Conservation (phyloP, 2,888 invertebrate genomes). For the Hirudinaria manillensis region DNA sequence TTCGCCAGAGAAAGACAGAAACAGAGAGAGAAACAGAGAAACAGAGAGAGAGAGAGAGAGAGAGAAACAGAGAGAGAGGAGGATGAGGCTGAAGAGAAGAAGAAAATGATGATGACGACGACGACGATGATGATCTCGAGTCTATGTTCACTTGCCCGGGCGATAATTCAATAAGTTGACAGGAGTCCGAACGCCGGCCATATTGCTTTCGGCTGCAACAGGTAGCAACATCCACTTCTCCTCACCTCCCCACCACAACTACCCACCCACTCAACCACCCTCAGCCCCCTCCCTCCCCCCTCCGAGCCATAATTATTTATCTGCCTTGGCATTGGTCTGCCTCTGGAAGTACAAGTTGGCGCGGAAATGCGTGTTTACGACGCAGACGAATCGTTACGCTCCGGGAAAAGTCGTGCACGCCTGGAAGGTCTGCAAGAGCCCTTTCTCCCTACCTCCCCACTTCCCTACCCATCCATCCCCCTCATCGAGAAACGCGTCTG, state of each 20-base stretch:
- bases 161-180: conserved; percentile 16
- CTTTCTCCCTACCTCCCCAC: background rate
- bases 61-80: background rate
- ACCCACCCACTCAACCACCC: no score
- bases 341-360: background rate
- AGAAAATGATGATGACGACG: background rate
- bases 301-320: conserved; percentile 5
- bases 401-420: background rate
- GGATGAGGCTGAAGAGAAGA: background rate
- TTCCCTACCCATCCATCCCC: background rate
- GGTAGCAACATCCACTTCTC: no score
- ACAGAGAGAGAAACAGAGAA: background rate
- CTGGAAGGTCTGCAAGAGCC: background rate
- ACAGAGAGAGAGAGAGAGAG: background rate
- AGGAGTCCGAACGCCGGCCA: conserved; percentile 4
- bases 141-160: conserved; percentile 9
- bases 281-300: no score
- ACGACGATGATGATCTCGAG: background rate
- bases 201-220: conserved; percentile 19
- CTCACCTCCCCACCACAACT: no score
- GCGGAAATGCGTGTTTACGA: conserved; percentile 12
- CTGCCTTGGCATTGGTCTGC: background rate
- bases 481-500: background rate
- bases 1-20: background rate
- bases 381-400: conserved; percentile 3